Evolutionary conservation across 1,140 invertebrate species (phyloP), one percentile per base, ranked within the genome.

Genomic region (Nasonia giraulti): DNA sequence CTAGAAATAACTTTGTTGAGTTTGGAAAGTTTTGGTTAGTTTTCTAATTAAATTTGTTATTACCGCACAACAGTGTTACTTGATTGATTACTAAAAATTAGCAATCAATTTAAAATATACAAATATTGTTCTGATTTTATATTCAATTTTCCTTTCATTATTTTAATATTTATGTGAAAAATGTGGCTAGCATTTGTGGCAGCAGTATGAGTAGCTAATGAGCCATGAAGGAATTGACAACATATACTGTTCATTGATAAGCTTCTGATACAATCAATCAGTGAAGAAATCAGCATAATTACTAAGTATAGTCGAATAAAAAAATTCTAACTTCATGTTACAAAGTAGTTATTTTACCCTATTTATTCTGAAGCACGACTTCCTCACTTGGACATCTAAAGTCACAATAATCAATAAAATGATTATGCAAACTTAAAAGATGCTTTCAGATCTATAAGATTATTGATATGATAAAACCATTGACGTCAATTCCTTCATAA

Each of bases 1-100:
- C 44, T 71, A 87, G 90, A 77, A 66, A 76, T 69, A 17, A 62
- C n/a, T 44, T 85, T 33, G 8, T 44, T 27, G n/a, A 66, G 8
- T 44, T 44, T 7, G 37, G 37, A 76, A 11, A 68, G 23, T 77
- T 27, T 33, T n/a, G 50, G 73, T 4, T 17, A 75, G 17, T 44
- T 31, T 66, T 27, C 0, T 40, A 23, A n/a, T 33, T 76, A 23
- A 76, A 12, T 31, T 50, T 82, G 44, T 47, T 40, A 12, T 37
- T 75, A 27, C 37, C 40, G 7, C 37, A 77, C 50, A 11, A 17
- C 40, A 44, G 33, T 44, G 1, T 44, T 44, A 44, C 1, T 44
- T 44, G 40, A 7, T 1, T 44, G 40, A 8, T 44, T 8, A 44
- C 40, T 68, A 68, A 40, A 62, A 62, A 55, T 55, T 23, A 78